Evolutionary conservation across 2,797 vertebrate species (phyloP), one percentile per base, ranked within the genome.

Genomic region (Enteromius argenteus): DNA sequence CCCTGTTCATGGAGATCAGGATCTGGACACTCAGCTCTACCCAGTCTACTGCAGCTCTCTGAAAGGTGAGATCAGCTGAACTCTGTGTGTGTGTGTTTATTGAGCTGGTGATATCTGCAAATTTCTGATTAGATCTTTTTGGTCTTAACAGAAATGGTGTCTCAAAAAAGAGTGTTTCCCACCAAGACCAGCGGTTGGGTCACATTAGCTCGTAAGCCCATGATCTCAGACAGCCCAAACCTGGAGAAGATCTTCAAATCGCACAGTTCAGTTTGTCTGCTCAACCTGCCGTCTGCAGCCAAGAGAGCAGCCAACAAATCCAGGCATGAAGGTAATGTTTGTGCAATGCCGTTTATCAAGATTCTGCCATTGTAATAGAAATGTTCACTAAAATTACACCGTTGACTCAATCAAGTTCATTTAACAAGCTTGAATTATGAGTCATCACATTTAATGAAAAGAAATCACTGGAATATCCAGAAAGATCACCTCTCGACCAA

Each of bases 211-310:
- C 89, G 73, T 42, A 92, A 89, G 64, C 95, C 95, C 80, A 91
- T 96, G 91, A 92, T 96, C 17, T 46, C 92, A 11, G 94, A 96
- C 88, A 91, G 35, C 86, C 93, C 89, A 79, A 92, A 90, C 81
- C 88, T 96, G 92, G 95, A 96, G 88, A 95, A 95, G 86, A 87
- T 95, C 88, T 96, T 96, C 49, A 95, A 91, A 90, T 37, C 84
- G 2, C 60, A 90, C 84, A 74, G 80, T 66, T 75, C 91, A 67
- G 86, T 95, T 35, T 94, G 92, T 83, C 91, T 96, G 83, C 95
- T 96, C 84, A 92, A 92, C 87, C 89, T 96, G 79, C 95, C 95
- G 0, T 83, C 92, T 4, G 87, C 94, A 32, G 91, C 90, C 85
- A 94, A 93, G 90, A 94, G 87, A 89, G 39, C 56, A 0, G 6